phyloP scores from a whole-genome alignment of 2,888 invertebrate species.

The Synergus itoensis region DNA sequence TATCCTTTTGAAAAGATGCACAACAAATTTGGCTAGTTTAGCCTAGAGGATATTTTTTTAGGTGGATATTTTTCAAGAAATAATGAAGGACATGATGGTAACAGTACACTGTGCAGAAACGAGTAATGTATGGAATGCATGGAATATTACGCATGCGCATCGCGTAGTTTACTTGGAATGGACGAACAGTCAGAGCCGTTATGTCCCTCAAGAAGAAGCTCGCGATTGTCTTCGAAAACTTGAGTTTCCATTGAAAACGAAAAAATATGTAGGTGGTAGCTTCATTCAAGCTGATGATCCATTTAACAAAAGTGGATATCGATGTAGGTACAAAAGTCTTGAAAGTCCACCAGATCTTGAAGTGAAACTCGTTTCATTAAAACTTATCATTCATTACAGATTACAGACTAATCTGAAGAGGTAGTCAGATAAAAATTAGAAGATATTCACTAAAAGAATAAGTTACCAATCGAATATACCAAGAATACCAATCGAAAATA shows the following conservation, averaged over 20 bases:
- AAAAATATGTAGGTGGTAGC: background rate
- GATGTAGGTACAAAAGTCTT: background rate
- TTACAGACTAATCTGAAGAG: background rate
- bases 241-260: slow-evolving; percentile 39
- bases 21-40: no score
- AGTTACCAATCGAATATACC: background rate
- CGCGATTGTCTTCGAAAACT: slow-evolving; percentile 64
- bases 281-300: background rate
- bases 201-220: slow-evolving; percentile 71
- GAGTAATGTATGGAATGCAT: slow-evolving; percentile 80
- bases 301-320: background rate
- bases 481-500: no score
- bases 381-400: no score
- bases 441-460: background rate
- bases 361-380: background rate
- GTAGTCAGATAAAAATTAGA: background rate
- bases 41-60: no score
- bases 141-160: slow-evolving; percentile 81
- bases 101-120: slow-evolving; percentile 64
- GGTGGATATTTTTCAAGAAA: slow-evolving; percentile 49
- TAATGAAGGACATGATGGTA: slow-evolving; percentile 56
- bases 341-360: background rate
- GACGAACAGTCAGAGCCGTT: slow-evolving; percentile 77
- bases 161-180: slow-evolving; percentile 81
- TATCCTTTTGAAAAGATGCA: no score